These are phyloP conservation scores for Alcis repandata DNA, from an alignment of 2,888 invertebrate species.

Conservation along the genomic window DNA sequence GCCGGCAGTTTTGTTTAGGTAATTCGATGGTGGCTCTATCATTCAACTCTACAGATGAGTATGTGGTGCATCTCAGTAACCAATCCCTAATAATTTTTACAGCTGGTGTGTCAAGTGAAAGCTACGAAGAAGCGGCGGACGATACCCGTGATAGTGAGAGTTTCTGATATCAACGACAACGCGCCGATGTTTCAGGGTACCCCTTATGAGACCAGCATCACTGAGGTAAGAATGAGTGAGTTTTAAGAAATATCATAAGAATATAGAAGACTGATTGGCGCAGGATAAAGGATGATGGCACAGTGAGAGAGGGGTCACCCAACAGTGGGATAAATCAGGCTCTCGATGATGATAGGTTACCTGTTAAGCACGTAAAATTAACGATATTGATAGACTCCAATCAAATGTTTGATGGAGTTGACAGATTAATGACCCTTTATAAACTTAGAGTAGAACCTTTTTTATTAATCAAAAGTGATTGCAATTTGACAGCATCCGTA, in stretches of 20 bases:
- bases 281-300: no score
- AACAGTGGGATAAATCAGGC: no score
- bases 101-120: slow-evolving; percentile 94
- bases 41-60: background rate
- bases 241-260: no score
- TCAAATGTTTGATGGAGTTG: no score
- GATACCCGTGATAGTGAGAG: slow-evolving; percentile 95
- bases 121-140: slow-evolving; percentile 93
- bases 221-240: slow-evolving; percentile 89
- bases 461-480: no score
- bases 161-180: slow-evolving; percentile 96
- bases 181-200: slow-evolving; percentile 93
- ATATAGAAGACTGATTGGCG: no score
- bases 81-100: slow-evolving; percentile 64
- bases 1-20: background rate
- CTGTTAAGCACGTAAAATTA: no score
- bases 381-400: no score
- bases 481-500: background rate
- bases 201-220: slow-evolving; percentile 93
- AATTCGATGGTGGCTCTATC: background rate
- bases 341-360: no score
- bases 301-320: no score
- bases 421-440: no score
- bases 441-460: no score
- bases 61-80: slow-evolving; percentile 20